Evolutionary conservation across 1,140 invertebrate species (phyloP), one percentile per base, ranked within the genome.

Genomic region (Bradynema listronoti): DNA sequence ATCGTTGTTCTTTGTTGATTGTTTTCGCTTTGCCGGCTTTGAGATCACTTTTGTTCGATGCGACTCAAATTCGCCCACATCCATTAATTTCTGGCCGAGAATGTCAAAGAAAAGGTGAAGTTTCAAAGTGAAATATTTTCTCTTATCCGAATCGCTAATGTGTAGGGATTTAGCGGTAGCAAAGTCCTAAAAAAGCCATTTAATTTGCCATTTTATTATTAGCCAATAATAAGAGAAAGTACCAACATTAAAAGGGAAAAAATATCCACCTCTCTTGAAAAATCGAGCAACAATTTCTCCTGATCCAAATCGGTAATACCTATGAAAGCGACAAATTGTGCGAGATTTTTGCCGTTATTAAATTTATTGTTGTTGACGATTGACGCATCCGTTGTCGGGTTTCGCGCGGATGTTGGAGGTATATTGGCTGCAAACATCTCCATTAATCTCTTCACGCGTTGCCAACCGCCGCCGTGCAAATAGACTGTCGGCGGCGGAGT

Each of bases 41-140:
- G 92, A 97, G 77, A 99, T 99, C 52, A 99, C 95, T 85, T 99
- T 99, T 72, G 98, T 99, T 63, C 92, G 83, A 80, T 96, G 94
- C 76, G 91, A 95, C 80, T 94, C 88, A 82, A 99, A 99, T 39
- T 93, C 87, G 45, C 95, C 95, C 75, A 99, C 91, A 78, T 97
- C 92, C 79, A 95, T 90, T 30, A 90, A 91, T 79, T 89, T 93
- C 11, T 90, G 90, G 80, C 95, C 90, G 97, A 95, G 81, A 24
- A 24, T 30, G 11, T 91, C 90, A 80, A 96, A 97, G 75, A 97
- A 97, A 90, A 98, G 96, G 81, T 98, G 96, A 14, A 97, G 90
- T 32, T 89, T 89, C 1, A 98, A 83, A 89, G 95, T 96, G 79
- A 99, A 99, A 81, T 98, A 94, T 81, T 99, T 99, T 57, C 95